Conservation (phyloP, 2,888 invertebrate species). For the Rotaria macrura region DNA sequence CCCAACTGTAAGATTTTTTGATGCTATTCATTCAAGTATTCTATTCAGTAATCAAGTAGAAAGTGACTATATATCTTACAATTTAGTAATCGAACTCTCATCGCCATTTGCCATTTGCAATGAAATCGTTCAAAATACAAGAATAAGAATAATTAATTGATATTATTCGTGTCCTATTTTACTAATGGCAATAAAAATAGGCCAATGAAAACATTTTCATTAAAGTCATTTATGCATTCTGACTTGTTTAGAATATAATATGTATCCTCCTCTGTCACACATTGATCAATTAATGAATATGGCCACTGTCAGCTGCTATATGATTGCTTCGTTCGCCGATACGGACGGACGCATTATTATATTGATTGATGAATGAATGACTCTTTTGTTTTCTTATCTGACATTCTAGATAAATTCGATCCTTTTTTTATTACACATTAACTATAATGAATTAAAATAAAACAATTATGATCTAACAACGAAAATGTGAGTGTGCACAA, state of each 20-base stretch:
- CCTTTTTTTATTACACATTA: background rate
- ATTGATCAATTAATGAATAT: background rate
- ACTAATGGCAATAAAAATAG: background rate
- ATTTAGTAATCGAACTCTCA: background rate
- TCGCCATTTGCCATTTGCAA: background rate
- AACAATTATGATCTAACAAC: background rate
- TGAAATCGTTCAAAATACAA: too few species aligned
- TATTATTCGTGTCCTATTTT: too few species aligned
- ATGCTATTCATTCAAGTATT: background rate
- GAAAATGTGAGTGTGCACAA: background rate
- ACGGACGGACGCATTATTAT: background rate
- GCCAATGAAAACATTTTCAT: background rate
- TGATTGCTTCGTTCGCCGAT: background rate
- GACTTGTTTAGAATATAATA: background rate
- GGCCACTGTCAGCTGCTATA: background rate
- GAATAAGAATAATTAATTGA: too few species aligned
- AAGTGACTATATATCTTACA: too few species aligned
- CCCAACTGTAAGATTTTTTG: constrained; percentile 9
- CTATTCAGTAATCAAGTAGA: too few species aligned
- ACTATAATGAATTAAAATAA: background rate
- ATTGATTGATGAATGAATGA: constrained; percentile 3
- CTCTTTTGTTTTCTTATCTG: background rate
- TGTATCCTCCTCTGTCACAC: background rate
- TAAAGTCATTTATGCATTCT: background rate
- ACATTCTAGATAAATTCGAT: background rate